These are phyloP conservation scores for Bubo blakistoni DNA, from an alignment of 2,113 vertebrate species.

Conservation along the genomic window DNA sequence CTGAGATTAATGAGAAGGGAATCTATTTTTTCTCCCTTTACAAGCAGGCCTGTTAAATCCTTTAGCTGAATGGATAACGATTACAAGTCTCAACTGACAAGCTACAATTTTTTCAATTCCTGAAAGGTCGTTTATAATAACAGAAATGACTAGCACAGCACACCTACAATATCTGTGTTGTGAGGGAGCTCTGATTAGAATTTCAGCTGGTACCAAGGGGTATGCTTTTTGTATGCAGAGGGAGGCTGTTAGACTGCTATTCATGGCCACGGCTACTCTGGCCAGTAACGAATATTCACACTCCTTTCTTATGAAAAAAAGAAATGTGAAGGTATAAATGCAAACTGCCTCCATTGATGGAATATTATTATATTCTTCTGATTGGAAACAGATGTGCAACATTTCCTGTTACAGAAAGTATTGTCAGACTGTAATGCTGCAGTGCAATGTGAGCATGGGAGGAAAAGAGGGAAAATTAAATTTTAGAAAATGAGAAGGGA, in stretches of 20 bases:
- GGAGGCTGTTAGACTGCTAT: not conserved
- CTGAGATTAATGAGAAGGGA: not conserved
- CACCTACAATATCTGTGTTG: slow-evolving; percentile 1
- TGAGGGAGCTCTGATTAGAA: slow-evolving; percentile 27
- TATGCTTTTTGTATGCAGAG: not conserved
- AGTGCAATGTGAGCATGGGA: not conserved
- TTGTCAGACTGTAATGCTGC: not conserved
- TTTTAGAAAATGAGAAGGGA: not conserved
- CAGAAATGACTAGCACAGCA: slow-evolving; percentile 21
- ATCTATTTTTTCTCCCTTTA: not conserved
- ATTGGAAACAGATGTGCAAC: not conserved
- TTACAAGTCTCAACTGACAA: slow-evolving; percentile 48
- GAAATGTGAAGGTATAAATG: not conserved
- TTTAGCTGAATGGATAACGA: slow-evolving; percentile 38
- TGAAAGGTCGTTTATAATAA: slow-evolving; percentile 39
- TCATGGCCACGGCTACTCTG: not conserved
- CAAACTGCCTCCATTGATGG: not conserved
- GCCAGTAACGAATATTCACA: not conserved
- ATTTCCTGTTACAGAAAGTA: not conserved
- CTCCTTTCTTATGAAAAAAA: not conserved
- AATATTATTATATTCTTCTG: not conserved
- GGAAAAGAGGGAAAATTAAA: not conserved
- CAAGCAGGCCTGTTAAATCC: slow-evolving; percentile 29
- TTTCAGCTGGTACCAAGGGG: slow-evolving; percentile 1
- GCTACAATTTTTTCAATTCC: slow-evolving; percentile 29